Base-by-base conservation (phyloP, 2,797 vertebrate genomes). In the Phaenicophaeus curvirostris region DNA sequence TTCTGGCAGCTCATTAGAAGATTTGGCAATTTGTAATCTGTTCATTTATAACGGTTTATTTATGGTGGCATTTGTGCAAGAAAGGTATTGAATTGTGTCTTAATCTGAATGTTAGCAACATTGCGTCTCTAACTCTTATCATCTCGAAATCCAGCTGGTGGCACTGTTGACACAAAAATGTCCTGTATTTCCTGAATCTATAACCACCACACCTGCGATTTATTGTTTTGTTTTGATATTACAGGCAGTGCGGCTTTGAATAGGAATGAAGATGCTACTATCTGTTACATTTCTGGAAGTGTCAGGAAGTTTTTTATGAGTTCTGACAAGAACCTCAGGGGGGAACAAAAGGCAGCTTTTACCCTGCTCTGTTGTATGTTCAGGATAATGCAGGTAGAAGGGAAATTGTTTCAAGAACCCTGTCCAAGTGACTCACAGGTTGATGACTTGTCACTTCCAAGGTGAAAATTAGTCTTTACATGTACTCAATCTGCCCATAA, bases 141-240 rank as follows among this genome's bases (percentile, higher is more conserved):
- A 61, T 61, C 54, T 28, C 2, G 2, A 42, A 41, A 41, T 57
- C 96, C 96, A 95, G 91, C 58, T 97, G 96, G 24, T 94, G 96
- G 96, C 76, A 62, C 68, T 97, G 6, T 91, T 85, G 80, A 35
- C 37, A 67, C 89, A 92, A 61, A 82, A 68, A 90, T 88, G 24
- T 50, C 24, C 21, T 35, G 3, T 33, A 16, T 73, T 67, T 75
- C 28, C 33, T 44, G 58, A 31, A 15, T 51, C 4, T 5, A 2
- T 74, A 27, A 30, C n/a, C 17, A 24, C 37, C 15, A 24, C 37
- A 57, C 17, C 30, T 85, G 53, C 6, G 1, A 19, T 81, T 61
- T 76, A 63, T 44, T 75, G 41, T 15, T 78, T 65, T 81, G 58
- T 31, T 65, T 87, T 68, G 55, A 4, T 73, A 11, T 67, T 89